Evolutionary conservation across 2,113 vertebrate species (phyloP), one percentile per base, ranked within the genome.

Genomic region (Dromiciops gliroides): DNA sequence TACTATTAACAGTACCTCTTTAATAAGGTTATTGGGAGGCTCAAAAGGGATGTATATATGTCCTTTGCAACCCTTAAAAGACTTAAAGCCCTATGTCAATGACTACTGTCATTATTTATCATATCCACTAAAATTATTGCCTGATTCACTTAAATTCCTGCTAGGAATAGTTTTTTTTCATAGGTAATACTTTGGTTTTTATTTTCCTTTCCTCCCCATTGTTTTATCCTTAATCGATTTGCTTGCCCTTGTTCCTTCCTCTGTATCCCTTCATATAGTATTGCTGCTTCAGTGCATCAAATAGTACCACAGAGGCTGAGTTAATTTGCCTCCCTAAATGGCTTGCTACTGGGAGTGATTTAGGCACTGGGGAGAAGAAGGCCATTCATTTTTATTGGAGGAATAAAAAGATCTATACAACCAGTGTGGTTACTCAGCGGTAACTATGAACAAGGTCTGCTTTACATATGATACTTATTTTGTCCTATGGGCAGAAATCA

Each of bases 291-390:
- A 6, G 3, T 90, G 75, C n/a, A 89, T 3, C 89, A 51, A 60
- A 92, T 11, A 44, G 67, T 83, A 83, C 67, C 67, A 83, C 16
- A 83, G 67, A 83, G 67, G n/a, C 50, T 48, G 44, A 53, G 56
- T 92, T 49, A 96, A 94, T 50, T 91, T 53, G 92, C 83, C 92
- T 89, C 8, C 60, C 31, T 51, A 90, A 91, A 60, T 94, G 56
- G 92, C 52, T 51, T 89, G 94, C 53, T 92, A 91, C 47, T 93
- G 22, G 94, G 92, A 90, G 92, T 93, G 53, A 90, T 95, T 96
- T 92, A 89, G 90, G 93, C 44, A n/a, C n/a, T 53, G 2, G n/a
- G 56, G 51, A 93, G 23, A 96, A 91, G 24, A 94, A 47, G 11
- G 50, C 28, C 50, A 56, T 93, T 44, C 90, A 93, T 95, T 95